These are phyloP conservation scores for Tromatobia lineatoria DNA, from an alignment of 2,888 invertebrate genomes.

Conservation along the genomic window DNA sequence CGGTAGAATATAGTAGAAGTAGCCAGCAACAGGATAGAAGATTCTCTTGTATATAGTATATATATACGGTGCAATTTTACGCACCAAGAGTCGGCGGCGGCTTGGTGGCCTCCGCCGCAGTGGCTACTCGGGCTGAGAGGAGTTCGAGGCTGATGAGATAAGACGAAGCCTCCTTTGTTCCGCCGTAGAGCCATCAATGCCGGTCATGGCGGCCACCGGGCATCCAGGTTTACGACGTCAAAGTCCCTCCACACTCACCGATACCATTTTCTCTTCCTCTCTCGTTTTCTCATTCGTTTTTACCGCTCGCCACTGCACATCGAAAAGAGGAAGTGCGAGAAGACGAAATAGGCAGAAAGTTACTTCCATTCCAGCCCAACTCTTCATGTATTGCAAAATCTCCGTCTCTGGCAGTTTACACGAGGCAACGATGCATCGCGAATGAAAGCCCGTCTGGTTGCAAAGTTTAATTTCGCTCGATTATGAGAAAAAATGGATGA, in stretches of 20 bases:
- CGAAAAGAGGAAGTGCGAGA: slow-evolving; percentile 61
- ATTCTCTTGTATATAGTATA: slow-evolving; percentile 15
- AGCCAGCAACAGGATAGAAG: slow-evolving; percentile 9
- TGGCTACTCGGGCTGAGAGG: slow-evolving; percentile 28
- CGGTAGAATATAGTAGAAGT: too few relatives aligned
- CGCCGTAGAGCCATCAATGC: slow-evolving; percentile 68
- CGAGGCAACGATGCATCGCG: slow-evolving; percentile 38
- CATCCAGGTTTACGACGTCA: slow-evolving; percentile 73
- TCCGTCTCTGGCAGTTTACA: slow-evolving; percentile 17
- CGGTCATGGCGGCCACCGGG: slow-evolving; percentile 67
- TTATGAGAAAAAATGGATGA: neutral
- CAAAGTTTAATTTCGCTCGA: slow-evolving; percentile 4
- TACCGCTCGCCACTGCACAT: slow-evolving; percentile 16
- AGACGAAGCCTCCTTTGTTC: slow-evolving; percentile 73
- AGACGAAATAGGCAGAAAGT: neutral
- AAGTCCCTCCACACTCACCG: neutral
- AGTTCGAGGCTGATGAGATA: slow-evolving; percentile 70
- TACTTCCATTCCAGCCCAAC: neutral
- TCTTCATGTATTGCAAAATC: slow-evolving; percentile 6
- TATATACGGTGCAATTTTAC: slow-evolving; percentile 74
- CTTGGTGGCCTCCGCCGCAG: slow-evolving; percentile 48
- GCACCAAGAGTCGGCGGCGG: slow-evolving; percentile 73
- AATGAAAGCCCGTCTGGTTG: slow-evolving; percentile 1
- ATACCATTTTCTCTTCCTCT: neutral
- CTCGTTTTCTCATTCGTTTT: slow-evolving; percentile 4